phyloP scores from a whole-genome alignment of 2,888 invertebrate genomes.

The Conus canariensis region DNA sequence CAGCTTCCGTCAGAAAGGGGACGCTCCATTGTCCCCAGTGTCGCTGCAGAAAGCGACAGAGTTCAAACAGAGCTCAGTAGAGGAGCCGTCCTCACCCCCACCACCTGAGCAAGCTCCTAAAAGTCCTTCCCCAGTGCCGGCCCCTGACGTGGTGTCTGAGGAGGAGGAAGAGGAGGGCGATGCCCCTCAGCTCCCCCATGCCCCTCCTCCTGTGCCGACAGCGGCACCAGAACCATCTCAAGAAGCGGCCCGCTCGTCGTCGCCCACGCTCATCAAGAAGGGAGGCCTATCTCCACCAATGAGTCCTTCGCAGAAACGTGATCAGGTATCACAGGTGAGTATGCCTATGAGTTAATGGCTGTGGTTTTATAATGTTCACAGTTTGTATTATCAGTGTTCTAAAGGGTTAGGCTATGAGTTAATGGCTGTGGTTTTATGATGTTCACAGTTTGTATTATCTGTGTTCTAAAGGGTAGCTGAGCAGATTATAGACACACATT shows the following conservation, averaged over 20 bases:
- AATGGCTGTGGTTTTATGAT: too few relatives aligned
- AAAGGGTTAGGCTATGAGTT: background rate
- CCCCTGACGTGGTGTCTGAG: background rate
- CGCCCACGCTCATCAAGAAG: conserved; percentile 61
- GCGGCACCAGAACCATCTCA: conserved; percentile 46
- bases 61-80: conserved; percentile 60
- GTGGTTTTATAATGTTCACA: too few relatives aligned
- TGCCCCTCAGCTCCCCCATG: conserved; percentile 54
- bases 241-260: conserved; percentile 34
- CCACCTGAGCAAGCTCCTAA: background rate
- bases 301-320: conserved; percentile 66
- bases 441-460: too few relatives aligned
- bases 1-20: conserved; percentile 62
- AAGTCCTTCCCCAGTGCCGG: background rate
- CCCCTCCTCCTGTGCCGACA: conserved; percentile 42
- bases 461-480: background rate
- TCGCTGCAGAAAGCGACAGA: conserved; percentile 68
- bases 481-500: too few relatives aligned
- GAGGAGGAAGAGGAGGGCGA: conserved; percentile 49
- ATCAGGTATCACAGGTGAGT: conserved; percentile 49
- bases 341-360: too few relatives aligned
- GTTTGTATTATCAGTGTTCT: too few relatives aligned
- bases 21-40: conserved; percentile 56
- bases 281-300: conserved; percentile 63
- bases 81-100: conserved; percentile 58